A percentile compares a stretch with the other conserved stretches of the same genome.
Evolutionary conservation across 2,113 vertebrate species (phyloP).

Genomic region (Channa maculata): DNA sequence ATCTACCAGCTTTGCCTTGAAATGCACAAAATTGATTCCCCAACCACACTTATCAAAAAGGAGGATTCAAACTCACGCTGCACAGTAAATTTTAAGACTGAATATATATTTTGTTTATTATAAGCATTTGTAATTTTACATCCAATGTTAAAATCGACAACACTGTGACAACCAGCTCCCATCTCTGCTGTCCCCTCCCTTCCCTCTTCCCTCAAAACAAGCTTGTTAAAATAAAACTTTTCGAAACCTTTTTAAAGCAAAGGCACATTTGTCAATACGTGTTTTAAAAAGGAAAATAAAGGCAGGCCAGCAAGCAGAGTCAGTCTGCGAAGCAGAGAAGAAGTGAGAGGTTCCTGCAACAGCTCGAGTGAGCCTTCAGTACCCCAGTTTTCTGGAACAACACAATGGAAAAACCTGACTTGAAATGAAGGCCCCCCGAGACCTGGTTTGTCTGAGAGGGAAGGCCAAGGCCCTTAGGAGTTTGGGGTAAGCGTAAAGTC

Average conservation of each 20-base stretch:
- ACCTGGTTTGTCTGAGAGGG: slow-evolving; percentile 41
- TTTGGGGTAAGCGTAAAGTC: slow-evolving; percentile 56
- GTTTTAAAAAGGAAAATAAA: slow-evolving; percentile 80
- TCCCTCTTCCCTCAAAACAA: slow-evolving; percentile 59
- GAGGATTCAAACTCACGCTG: slow-evolving; percentile 81
- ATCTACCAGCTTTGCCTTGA: slow-evolving; percentile 70
- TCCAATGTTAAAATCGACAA: slow-evolving; percentile 82
- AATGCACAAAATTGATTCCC: slow-evolving; percentile 74
- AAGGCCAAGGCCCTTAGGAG: slow-evolving; percentile 37
- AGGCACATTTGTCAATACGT: slow-evolving; percentile 83
- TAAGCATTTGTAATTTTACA: slow-evolving; percentile 86
- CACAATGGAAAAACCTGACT: slow-evolving; percentile 67
- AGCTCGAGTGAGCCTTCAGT: slow-evolving; percentile 46
- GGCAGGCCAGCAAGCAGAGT: slow-evolving; percentile 77
- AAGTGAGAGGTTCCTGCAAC: slow-evolving; percentile 52
- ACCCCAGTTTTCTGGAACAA: slow-evolving; percentile 54
- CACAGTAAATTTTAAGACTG: slow-evolving; percentile 84
- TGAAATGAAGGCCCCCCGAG: slow-evolving; percentile 37
- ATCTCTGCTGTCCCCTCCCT: slow-evolving; percentile 36
- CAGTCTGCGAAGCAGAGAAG: slow-evolving; percentile 63
- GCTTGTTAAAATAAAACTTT: slow-evolving; percentile 79
- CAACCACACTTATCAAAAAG: slow-evolving; percentile 80
- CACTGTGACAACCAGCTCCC: slow-evolving; percentile 72
- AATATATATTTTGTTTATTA: slow-evolving; percentile 86
- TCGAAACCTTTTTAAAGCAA: slow-evolving; percentile 83